Evolutionary conservation across 1,140 invertebrate species (phyloP).

Genomic region (Heliconius himera): DNA sequence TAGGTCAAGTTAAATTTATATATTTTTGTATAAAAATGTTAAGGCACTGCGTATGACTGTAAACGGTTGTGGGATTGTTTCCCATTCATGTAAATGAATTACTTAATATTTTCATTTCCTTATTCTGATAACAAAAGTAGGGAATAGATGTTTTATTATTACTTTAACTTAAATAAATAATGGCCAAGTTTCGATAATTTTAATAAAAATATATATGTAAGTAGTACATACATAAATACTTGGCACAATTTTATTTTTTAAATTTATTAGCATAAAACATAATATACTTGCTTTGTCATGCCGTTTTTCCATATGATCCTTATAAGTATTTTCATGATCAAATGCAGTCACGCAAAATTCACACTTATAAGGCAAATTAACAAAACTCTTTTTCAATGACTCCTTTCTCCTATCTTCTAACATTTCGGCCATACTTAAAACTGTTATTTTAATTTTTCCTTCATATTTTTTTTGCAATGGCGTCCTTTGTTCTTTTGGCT

Average conservation of each 20-base stretch:
- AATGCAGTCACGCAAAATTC: slow-evolving; percentile 59
- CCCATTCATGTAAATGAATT: background rate
- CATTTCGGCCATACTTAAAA: slow-evolving; percentile 55
- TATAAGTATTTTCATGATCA: slow-evolving; percentile 53
- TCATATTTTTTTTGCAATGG: slow-evolving; percentile 47
- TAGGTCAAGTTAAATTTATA: too few relatives aligned
- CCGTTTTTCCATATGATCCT: slow-evolving; percentile 55
- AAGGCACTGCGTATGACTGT: background rate
- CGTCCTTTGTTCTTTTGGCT: slow-evolving; percentile 21
- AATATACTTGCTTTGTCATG: slow-evolving; percentile 53
- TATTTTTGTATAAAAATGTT: too few relatives aligned
- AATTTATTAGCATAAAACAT: too few relatives aligned
- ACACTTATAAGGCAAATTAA: slow-evolving; percentile 62
- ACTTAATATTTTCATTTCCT: background rate
- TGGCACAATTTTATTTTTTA: too few relatives aligned
- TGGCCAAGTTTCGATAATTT: too few relatives aligned
- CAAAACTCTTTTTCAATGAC: slow-evolving; percentile 44
- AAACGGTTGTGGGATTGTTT: background rate
- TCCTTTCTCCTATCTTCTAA: slow-evolving; percentile 52
- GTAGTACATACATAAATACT: too few relatives aligned
- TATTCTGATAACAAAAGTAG: background rate
- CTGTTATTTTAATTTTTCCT: slow-evolving; percentile 50
- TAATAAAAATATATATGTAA: too few relatives aligned
- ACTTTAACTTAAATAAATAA: too few relatives aligned
- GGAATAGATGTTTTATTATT: too few relatives aligned